Conservation (phyloP, 2,797 vertebrate genomes). For the Poeciliopsis gracilis region DNA sequence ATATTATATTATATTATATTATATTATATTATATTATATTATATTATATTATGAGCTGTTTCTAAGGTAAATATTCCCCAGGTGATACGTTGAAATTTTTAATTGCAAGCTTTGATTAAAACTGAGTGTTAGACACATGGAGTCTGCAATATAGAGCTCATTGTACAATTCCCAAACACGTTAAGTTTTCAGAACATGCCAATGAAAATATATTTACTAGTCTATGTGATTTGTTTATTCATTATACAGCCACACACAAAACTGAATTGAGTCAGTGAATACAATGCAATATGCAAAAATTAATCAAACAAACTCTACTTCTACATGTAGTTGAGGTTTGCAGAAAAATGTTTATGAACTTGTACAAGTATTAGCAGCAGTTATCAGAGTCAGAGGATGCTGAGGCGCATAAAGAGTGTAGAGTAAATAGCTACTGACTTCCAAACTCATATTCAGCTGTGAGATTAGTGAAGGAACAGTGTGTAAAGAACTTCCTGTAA, state of each 20-base stretch:
- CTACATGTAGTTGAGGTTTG: background rate
- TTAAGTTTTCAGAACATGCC: background rate
- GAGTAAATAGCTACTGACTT: background rate
- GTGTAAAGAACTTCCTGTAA: background rate
- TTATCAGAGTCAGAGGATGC: background rate
- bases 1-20: background rate
- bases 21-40: conserved; percentile 1
- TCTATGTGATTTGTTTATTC: background rate
- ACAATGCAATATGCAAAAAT: background rate
- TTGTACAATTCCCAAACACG: background rate
- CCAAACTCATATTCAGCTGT: background rate
- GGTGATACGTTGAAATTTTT: background rate
- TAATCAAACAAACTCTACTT: background rate
- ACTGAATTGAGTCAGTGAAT: background rate
- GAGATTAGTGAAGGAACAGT: background rate
- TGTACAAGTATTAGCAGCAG: background rate
- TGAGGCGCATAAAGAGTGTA: background rate
- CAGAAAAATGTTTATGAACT: background rate
- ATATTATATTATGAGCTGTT: background rate
- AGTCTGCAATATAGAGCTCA: background rate
- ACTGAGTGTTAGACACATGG: background rate
- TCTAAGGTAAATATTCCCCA: background rate
- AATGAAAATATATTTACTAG: background rate
- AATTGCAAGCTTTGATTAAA: background rate
- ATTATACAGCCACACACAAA: background rate